Percentiles rank a stretch among this genome's conserved stretches.
Conservation (phyloP, 1,140 invertebrate species). For the Cyrtorhinus lividipennis region DNA sequence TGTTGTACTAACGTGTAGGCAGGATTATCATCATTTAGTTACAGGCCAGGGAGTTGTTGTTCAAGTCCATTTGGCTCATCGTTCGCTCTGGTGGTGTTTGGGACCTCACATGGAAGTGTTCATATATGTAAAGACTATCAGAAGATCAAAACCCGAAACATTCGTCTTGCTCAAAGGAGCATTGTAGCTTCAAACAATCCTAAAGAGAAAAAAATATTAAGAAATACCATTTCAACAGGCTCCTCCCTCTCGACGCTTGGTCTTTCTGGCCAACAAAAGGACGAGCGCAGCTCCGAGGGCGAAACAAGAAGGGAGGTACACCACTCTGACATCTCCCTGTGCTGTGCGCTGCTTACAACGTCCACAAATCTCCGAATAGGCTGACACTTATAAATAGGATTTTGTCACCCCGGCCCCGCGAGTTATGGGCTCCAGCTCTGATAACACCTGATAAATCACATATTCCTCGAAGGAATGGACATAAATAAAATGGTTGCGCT, state of each 20-base stretch:
- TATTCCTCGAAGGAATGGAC: not conserved
- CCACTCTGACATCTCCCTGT: not conserved
- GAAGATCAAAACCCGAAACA: not conserved
- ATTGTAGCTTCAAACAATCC: not conserved
- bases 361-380: conserved; percentile 15
- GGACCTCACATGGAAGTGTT: too few relatives aligned
- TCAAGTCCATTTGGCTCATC: too few relatives aligned
- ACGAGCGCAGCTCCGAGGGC: not conserved
- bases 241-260: not conserved
- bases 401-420: conserved; percentile 5
- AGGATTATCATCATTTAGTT: too few relatives aligned
- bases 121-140: too few relatives aligned
- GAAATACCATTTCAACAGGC: not conserved
- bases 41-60: too few relatives aligned
- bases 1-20: too few relatives aligned
- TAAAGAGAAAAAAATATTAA: not conserved
- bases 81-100: too few relatives aligned
- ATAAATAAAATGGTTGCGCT: conserved; percentile 6
- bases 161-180: not conserved
- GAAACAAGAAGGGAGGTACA: not conserved
- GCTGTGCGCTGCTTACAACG: conserved; percentile 9
- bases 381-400: conserved; percentile 15
- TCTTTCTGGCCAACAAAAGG: not conserved
- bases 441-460: conserved; percentile 16
- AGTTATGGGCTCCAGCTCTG: conserved; percentile 13